Base-by-base conservation (phyloP, 2,888 invertebrate species). In the Hololepta plana region DNA sequence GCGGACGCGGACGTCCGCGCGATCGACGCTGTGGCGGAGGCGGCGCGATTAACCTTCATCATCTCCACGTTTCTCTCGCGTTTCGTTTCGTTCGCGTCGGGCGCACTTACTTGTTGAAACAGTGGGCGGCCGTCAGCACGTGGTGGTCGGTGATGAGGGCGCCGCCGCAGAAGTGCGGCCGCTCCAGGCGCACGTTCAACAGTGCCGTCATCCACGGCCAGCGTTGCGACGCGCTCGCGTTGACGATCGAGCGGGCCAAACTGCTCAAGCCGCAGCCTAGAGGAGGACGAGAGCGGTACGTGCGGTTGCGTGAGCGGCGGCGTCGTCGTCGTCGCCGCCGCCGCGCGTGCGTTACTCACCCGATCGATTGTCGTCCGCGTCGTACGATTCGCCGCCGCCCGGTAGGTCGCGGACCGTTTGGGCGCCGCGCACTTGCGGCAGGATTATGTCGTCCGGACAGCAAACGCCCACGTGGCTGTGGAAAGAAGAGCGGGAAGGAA, bases 161-260 rank as follows among this genome's bases (percentile, higher is more conserved):
- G 1, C 82, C 87, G 0, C 85, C 85, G 45, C 85, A 87, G 53
- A 70, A 77, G 27, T 69, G 67, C 44, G 68, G 64, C 17, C 63
- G 58, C 12, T 39, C 26, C 12, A 44, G 43, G 26, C 57, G 50
- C 11, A 64, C 61, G 1, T 69, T 64, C 9, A 81, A 62, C 32
- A 87, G 49, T 2, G 79, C 81, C 0, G 71, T 82, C 66, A 85
- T 74, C 87, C 85, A 75, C 4, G 85, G 85, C 72, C 81, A 85
- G 44, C 37, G 30, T 30, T 37, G 32, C n/a, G 28, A 31, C 12
- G 31, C 32, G 12, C 12, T 21, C 6, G 28, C 32, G 12, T 23
- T 30, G 19, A 20, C 28, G 8, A 12, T 15, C 3, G 35, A 29
- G 14, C 27, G 29, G 6, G 36, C 34, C 26, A 39, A 28, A 8